Base-by-base conservation (phyloP, 2,113 vertebrate genomes). In the Xenopus laevis region DNA sequence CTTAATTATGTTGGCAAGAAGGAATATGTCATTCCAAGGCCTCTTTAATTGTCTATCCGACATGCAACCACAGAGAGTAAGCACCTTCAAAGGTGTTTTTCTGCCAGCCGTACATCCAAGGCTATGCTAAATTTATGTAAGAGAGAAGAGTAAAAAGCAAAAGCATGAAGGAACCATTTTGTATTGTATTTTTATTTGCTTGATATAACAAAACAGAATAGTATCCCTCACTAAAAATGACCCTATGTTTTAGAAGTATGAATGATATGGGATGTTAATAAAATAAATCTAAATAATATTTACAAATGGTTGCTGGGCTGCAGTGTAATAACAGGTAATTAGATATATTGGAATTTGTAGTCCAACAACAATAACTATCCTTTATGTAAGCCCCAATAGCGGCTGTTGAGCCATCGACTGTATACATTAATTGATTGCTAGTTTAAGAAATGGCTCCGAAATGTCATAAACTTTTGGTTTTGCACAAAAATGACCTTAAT, bases 1-100 rank as follows among this genome's bases (percentile, higher is more conserved):
- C 95, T 98, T 96, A 97, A 99, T 99, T 98, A 99, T 98, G 95
- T 98, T 94, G 94, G 92, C 85, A 88, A 88, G 85, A 92, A 92
- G 94, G 91, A 87, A 93, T 92, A 93, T 97, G 96, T 93, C 92
- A 93, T 91, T 92, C 88, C 86, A 81, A 79, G 91, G 92, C 89
- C 89, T 88, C 89, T 92, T 91, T 91, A 91, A 92, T 92, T 93
- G 91, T 93, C 89, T 92, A 83, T 90, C 65, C 81, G 81, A 91
- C 90, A 92, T 87, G 87, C 87, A 59, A 90, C 88, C 84, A 87
- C 84, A 87, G 83, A 85, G 6, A 79, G 78, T 79, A 8, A 78
- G 85, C 71, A 78, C 87, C 87, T 90, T 86, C 86, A 67, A 74
- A 79, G 84, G 77, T 85, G 78, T 87, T 87, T 83, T 70, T 82